Evolutionary conservation across 2,113 vertebrate genomes (phyloP), one percentile per base, ranked within the genome.

Genomic region (Xenotilapia caudafasciata): DNA sequence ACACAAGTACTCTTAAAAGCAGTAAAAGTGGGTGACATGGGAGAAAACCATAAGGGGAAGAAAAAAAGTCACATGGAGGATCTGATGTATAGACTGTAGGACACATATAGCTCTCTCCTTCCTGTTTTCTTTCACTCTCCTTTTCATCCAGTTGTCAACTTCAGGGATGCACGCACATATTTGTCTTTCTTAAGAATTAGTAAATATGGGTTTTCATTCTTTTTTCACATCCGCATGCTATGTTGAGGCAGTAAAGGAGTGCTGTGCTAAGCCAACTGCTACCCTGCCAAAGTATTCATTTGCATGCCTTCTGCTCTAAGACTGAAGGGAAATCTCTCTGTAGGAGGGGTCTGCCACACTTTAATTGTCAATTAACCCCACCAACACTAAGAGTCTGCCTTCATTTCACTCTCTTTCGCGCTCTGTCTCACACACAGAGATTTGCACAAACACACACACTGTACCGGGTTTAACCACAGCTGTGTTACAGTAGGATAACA

Each of bases 331-430:
- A 94, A 95, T 95, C 93, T 93, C 89, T 92, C 86, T 92, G 91
- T 92, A 90, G 94, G 90, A 88, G 87, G 94, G 84, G 88, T 89
- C 80, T 70, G 89, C 92, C 87, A 88, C 93, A 93, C 91, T 92
- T 96, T 96, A 96, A 96, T 96, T 96, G 96, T 95, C 95, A 94
- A 94, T 96, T 96, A 96, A 95, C 91, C 93, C 85, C 62, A 73
- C 80, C 88, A 91, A 86, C 80, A 56, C 86, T 26, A 42, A 82
- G 47, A 84, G 65, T 84, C 85, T 88, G 86, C 80, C 55, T 65
- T 58, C 13, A 82, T 85, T 83, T 87, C 31, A 2, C 82, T 82
- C 47, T 58, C 26, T 88, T 62, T 82, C 0, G 79, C 73, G 56
- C 73, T 75, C 38, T 47, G 54, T 77, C 31, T 83, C 40, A n/a